phyloP scores from a whole-genome alignment of 1,140 invertebrate species.

The Copidosoma floridanum region DNA sequence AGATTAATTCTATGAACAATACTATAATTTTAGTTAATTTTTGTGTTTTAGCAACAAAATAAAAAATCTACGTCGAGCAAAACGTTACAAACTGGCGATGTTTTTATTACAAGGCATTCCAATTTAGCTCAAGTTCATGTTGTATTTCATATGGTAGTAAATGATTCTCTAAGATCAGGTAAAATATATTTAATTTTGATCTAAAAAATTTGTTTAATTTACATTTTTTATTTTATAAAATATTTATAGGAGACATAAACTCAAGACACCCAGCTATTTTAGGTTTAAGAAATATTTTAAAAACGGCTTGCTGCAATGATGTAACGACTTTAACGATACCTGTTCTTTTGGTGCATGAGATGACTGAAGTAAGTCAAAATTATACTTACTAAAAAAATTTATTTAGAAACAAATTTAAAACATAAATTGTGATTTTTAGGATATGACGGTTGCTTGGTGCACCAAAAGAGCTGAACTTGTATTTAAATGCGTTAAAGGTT shows the following conservation, averaged over 20 bases:
- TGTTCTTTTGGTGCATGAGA: constrained; percentile 86
- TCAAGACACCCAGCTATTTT: constrained; percentile 95
- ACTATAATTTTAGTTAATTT: constrained; percentile 10
- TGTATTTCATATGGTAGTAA: constrained; percentile 90
- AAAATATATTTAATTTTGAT: constrained; percentile 16
- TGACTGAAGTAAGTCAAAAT: constrained; percentile 77
- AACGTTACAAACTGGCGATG: constrained; percentile 80
- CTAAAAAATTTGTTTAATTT: not conserved
- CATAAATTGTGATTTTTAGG: constrained; percentile 55
- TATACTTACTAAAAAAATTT: not conserved
- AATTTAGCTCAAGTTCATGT: constrained; percentile 93
- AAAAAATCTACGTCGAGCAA: constrained; percentile 54
- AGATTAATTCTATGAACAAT: no score
- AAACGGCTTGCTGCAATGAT: constrained; percentile 90
- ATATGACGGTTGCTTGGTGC: constrained; percentile 97
- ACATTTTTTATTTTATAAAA: not conserved
- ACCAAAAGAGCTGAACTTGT: constrained; percentile 92
- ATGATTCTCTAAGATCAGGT: constrained; percentile 70
- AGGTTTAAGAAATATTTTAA: constrained; percentile 91
- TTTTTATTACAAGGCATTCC: constrained; percentile 93
- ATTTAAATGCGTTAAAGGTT: constrained; percentile 98
- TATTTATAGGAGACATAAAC: constrained; percentile 79
- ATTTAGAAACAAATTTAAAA: no score
- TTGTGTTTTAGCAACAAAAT: constrained; percentile 28
- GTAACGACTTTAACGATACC: constrained; percentile 92